Evolutionary conservation across 1,140 invertebrate genomes (phyloP), one percentile per base, ranked within the genome.

Genomic region (Solenopsis invicta): DNA sequence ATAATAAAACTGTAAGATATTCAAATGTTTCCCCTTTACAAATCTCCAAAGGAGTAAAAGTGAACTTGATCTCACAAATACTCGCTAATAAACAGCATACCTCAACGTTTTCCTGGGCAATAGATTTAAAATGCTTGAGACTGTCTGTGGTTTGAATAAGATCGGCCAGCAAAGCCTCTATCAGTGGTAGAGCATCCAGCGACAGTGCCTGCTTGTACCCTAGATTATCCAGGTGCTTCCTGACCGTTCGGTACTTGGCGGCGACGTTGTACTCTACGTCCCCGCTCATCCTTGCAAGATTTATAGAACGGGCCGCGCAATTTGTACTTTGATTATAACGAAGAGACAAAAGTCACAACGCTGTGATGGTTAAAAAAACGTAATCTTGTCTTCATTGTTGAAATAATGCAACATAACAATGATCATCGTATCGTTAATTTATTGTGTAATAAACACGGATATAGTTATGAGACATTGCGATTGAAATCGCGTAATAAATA

Each of bases 71-170:
- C 48, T 56, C 24, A 21, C n/a, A n/a, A 77, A 24, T 37, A 41
- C n/a, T 24, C 10, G 59, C 59, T n/a, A 4, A 4, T 41, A 0
- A 52, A 29, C 9, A 4, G 71, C 90, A 56, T 92, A 97, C 96
- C 94, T 96, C 95, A 41, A 96, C 93, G 77, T 96, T 96, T 90
- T 97, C 96, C 93, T 97, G 96, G 8, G 97, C 96, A 66, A 97
- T 93, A 67, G 97, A 96, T 95, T 98, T 98, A 90, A 97, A 97
- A 94, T 98, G 97, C 91, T 97, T 97, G 45, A 98, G 94, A 92
- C 97, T 98, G 75, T 97, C 96, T 41, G 97, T 98, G 24, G 98
- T 98, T 93, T 97, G 96, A 76, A 98, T 94, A 71, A 98, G 95
- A 95, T 98, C 98, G 75, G 96, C 96, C 81, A 98, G 93, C 84